These are phyloP conservation scores for Wasmannia auropunctata DNA, from an alignment of 1,140 invertebrate genomes.

Conservation along the genomic window DNA sequence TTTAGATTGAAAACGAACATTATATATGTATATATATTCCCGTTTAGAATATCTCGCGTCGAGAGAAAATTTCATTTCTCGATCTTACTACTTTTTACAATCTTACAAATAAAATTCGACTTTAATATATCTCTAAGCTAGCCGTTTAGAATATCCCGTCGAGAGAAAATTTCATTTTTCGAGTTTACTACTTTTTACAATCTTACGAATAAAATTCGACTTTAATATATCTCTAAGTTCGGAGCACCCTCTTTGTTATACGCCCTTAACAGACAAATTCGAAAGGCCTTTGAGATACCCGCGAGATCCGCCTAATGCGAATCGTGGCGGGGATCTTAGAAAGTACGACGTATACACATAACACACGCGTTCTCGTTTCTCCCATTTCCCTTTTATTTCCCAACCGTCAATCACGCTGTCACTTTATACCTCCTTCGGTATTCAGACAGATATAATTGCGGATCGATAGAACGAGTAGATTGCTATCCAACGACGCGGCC, in stretches of 20 bases:
- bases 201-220: background rate
- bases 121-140: too few species aligned
- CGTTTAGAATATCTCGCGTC: background rate
- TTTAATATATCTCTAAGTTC: background rate
- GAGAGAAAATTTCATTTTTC: too few species aligned
- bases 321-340: background rate
- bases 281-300: too few species aligned
- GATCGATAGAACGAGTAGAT: slow-evolving; percentile 45
- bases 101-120: background rate
- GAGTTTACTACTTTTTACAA: background rate
- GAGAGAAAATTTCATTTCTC: too few species aligned
- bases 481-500: background rate
- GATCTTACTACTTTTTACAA: background rate
- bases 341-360: slow-evolving; percentile 1
- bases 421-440: slow-evolving; percentile 21
- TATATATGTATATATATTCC: background rate
- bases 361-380: background rate
- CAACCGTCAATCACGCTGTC: slow-evolving; percentile 35
- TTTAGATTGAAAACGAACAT: background rate
- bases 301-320: background rate
- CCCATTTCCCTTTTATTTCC: slow-evolving; percentile 33
- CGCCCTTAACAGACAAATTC: background rate
- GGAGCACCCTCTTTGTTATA: background rate
- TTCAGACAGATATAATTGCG: slow-evolving; percentile 40
- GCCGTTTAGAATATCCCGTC: background rate